Conservation (phyloP, 64 coral and sea anemone genomes). For the Pachyseris speciosa region DNA sequence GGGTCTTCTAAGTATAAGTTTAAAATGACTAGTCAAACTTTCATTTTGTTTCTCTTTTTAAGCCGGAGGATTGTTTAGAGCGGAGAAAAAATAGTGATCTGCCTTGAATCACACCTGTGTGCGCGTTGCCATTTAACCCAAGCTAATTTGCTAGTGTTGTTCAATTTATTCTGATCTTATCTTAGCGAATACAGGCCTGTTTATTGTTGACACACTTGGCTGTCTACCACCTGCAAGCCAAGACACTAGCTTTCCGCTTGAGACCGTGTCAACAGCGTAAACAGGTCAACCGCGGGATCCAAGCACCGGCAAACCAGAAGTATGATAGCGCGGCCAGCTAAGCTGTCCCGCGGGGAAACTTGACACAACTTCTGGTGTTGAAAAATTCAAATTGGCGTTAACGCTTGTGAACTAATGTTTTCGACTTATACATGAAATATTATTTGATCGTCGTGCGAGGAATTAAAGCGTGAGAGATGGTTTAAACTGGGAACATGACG, state of each 20-base stretch:
- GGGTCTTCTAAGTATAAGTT: neutral
- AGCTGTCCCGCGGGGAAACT: neutral
- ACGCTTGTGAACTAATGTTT: neutral
- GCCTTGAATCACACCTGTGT: neutral
- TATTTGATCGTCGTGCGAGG: neutral
- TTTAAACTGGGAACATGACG: constrained; percentile 44
- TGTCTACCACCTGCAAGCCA: constrained; percentile 26
- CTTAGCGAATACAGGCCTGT: neutral
- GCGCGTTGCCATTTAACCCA: neutral
- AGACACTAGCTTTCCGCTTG: constrained; percentile 29
- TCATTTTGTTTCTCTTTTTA: neutral
- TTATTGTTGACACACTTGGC: constrained; percentile 4
- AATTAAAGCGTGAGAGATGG: neutral
- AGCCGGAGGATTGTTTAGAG: neutral
- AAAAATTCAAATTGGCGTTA: no score
- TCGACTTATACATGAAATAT: neutral
- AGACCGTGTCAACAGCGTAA: constrained; percentile 12
- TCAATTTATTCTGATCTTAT: constrained; percentile 63
- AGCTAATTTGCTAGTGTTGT: constrained; percentile 26
- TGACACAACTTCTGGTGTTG: neutral
- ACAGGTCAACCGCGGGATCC: constrained; percentile 36
- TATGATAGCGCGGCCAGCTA: neutral
- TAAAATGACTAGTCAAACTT: neutral
- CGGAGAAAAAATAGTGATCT: neutral
- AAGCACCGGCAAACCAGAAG: constrained; percentile 23